Base-by-base conservation (phyloP, 2,797 vertebrate species). In the Myripristis jacobus region DNA sequence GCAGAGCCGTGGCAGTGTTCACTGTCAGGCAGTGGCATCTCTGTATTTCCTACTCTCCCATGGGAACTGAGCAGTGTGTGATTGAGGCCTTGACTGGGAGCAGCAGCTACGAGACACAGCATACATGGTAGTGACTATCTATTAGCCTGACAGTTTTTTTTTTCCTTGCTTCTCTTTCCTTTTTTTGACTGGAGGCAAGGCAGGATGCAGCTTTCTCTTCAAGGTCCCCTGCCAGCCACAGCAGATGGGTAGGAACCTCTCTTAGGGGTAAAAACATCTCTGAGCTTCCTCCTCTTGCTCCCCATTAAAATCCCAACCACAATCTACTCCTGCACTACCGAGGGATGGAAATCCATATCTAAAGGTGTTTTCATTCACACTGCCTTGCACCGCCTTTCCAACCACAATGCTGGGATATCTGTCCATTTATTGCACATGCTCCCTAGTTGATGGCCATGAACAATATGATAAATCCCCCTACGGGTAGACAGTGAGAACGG, bases 81-180 rank as follows among this genome's bases (percentile, higher is more conserved):
- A 91, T 87, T 87, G 89, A 90, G 85, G 85, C 85, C 85, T 88
- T 85, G 91, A 89, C 87, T 90, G 62, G 73, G 79, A 90, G 79
- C 82, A 85, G 80, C 77, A 75, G 79, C 79, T 66, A 80, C 21
- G 38, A 85, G 73, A 71, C 77, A 54, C 75, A 62, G 60, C 63
- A 71, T 75, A 82, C 71, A 73, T 82, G 69, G 76, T 70, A 70
- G 81, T 78, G 83, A 85, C 77, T 86, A 83, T 88, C 81, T 85
- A 88, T 89, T 90, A 84, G 88, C 66, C 72, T 82, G 77, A 85
- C 83, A 50, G 3, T 46, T 81, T 75, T 79, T 80, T 47, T 73
- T 72, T 77, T 57, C 44, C 34, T 72, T 47, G 11, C 25, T 65
- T 74, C 51, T 68, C 68, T 79, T 84, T 47, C 64, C 54, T 74